Conservation (phyloP, 2,888 invertebrate genomes). For the Camponotus fellah region DNA sequence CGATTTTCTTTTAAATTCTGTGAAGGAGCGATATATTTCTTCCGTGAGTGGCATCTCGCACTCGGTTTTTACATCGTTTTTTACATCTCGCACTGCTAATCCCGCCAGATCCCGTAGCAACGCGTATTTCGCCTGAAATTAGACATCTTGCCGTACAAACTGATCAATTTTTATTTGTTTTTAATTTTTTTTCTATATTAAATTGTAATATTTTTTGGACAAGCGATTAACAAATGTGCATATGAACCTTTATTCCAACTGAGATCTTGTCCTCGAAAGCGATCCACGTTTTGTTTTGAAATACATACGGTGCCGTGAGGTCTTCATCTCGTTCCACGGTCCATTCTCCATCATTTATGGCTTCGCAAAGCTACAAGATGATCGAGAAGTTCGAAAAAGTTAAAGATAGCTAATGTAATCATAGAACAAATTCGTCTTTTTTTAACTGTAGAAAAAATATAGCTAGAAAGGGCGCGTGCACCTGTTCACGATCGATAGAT, state of each 20-base stretch:
- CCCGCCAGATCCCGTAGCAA: slow-evolving; percentile 91
- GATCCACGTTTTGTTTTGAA: slow-evolving; percentile 91
- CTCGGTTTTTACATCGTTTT: slow-evolving; percentile 87
- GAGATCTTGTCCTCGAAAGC: slow-evolving; percentile 92
- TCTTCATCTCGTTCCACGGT: slow-evolving; percentile 93
- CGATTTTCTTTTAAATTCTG: slow-evolving; percentile 84
- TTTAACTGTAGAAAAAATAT: slow-evolving; percentile 40
- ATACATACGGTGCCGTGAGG: slow-evolving; percentile 92
- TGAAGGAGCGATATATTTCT: slow-evolving; percentile 81
- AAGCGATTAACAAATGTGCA: background rate
- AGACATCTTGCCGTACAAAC: background rate
- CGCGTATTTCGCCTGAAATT: slow-evolving; percentile 89
- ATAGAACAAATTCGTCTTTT: background rate
- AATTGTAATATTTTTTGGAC: background rate
- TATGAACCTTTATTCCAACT: slow-evolving; percentile 89
- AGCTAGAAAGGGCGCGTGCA: slow-evolving; percentile 61
- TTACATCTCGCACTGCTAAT: slow-evolving; percentile 88
- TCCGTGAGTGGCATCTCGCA: slow-evolving; percentile 80
- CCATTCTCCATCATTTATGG: slow-evolving; percentile 89
- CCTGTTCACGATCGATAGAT: slow-evolving; percentile 88
- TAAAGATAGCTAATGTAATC: background rate
- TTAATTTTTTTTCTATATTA: background rate
- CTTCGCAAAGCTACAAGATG: slow-evolving; percentile 78
- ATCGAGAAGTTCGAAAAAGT: background rate
- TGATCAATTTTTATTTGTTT: background rate